Conservation (phyloP, 2,888 invertebrate species). For the Xestia rhomboidea region DNA sequence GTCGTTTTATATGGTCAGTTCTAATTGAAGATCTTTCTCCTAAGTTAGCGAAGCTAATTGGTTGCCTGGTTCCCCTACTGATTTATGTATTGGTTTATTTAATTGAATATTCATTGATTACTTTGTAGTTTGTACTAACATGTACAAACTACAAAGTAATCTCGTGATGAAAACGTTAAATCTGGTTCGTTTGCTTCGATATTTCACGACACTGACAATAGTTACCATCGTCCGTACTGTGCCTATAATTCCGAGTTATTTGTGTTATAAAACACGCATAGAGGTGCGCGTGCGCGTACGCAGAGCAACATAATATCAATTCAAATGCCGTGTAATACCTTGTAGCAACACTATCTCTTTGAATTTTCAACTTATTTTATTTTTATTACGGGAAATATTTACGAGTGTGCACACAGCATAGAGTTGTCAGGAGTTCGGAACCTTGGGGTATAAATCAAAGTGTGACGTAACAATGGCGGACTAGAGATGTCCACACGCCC, state of each 20-base stretch:
- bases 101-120: slow-evolving; percentile 55
- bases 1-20: slow-evolving; percentile 26
- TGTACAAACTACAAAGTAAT: slow-evolving; percentile 51
- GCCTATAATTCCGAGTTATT: slow-evolving; percentile 22
- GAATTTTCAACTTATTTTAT: slow-evolving; percentile 61
- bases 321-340: slow-evolving; percentile 61
- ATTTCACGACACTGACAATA: slow-evolving; percentile 30
- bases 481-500: slow-evolving; percentile 68
- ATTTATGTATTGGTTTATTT: slow-evolving; percentile 50
- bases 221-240: slow-evolving; percentile 11
- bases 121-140: too few species aligned
- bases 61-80: slow-evolving; percentile 34
- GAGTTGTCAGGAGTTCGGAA: slow-evolving; percentile 60
- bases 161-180: slow-evolving; percentile 32
- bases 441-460: slow-evolving; percentile 68
- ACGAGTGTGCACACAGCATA: slow-evolving; percentile 55
- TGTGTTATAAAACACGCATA: slow-evolving; percentile 41
- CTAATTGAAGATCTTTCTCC: slow-evolving; percentile 42
- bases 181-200: slow-evolving; percentile 27
- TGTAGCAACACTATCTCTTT: slow-evolving; percentile 49
- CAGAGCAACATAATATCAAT: slow-evolving; percentile 60
- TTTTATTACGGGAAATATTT: slow-evolving; percentile 63
- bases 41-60: slow-evolving; percentile 54
- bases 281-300: slow-evolving; percentile 31
- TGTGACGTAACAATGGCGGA: slow-evolving; percentile 72